Evolutionary conservation across 2,888 invertebrate species (phyloP).

Genomic region (Salticus scenicus): DNA sequence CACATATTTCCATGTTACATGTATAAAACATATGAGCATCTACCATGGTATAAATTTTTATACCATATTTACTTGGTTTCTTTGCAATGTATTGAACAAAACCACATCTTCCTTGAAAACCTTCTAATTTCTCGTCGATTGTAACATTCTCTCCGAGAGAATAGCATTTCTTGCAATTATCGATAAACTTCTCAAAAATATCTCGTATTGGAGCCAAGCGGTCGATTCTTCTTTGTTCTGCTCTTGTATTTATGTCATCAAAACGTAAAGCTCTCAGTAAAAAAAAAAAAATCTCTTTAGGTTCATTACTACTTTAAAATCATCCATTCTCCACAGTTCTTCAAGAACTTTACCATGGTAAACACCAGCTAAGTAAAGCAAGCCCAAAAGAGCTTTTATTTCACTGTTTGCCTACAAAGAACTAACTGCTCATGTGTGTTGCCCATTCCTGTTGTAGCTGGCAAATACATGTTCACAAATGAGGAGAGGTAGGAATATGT

Average conservation of each 20-base stretch:
- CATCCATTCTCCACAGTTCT: slow-evolving; percentile 9
- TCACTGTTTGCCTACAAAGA: no score
- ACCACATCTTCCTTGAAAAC: slow-evolving; percentile 33
- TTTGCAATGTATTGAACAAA: slow-evolving; percentile 38
- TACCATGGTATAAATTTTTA: slow-evolving; percentile 30
- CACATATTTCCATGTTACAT: slow-evolving; percentile 38
- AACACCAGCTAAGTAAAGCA: slow-evolving; percentile 20
- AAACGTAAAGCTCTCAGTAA: not conserved
- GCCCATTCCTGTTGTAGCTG: no score
- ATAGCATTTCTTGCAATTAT: slow-evolving; percentile 29
- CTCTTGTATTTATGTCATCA: not conserved
- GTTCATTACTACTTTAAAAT: slow-evolving; percentile 2
- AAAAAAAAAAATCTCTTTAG: not conserved
- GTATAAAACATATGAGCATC: slow-evolving; percentile 52
- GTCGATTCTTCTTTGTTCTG: not conserved
- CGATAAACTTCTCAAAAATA: not conserved
- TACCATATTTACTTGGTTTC: slow-evolving; percentile 39
- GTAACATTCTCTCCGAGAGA: slow-evolving; percentile 30
- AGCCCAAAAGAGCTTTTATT: slow-evolving; percentile 4
- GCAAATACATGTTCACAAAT: no score
- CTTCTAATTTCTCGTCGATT: slow-evolving; percentile 33
- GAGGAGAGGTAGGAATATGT: no score
- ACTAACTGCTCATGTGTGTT: no score
- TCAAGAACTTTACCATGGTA: not conserved
- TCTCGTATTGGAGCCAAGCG: not conserved